Conservation (phyloP, 2,113 vertebrate genomes). For the Tiliqua scincoides region DNA sequence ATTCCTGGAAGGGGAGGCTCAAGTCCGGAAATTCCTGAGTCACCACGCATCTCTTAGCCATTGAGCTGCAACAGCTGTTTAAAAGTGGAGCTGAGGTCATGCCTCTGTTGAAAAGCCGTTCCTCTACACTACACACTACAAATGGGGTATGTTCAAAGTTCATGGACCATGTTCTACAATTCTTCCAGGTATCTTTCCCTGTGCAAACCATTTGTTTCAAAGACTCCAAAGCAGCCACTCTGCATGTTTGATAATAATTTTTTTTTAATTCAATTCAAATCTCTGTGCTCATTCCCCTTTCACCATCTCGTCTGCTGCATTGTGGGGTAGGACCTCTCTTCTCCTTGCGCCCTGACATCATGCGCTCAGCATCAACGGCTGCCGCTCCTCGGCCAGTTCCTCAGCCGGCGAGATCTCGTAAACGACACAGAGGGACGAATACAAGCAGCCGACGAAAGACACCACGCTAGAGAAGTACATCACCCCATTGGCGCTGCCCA, state of each 20-base stretch:
- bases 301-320: neutral
- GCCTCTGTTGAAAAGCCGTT: too few relatives aligned
- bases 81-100: too few relatives aligned
- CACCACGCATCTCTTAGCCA: too few relatives aligned
- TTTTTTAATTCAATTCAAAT: neutral
- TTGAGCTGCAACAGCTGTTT: too few relatives aligned
- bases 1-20: too few relatives aligned
- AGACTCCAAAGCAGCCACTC: neutral
- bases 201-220: too few relatives aligned
- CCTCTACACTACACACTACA: too few relatives aligned
- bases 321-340: fast-evolving
- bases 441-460: slow-evolving; percentile 90
- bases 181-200: too few relatives aligned
- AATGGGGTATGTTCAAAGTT: too few relatives aligned
- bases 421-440: slow-evolving; percentile 90
- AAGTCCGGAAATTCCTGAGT: too few relatives aligned
- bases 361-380: slow-evolving; percentile 82
- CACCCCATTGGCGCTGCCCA: slow-evolving; percentile 90
- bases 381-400: slow-evolving; percentile 81
- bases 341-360: neutral
- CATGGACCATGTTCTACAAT: too few relatives aligned
- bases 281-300: neutral
- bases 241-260: neutral
- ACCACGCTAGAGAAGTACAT: slow-evolving; percentile 94
- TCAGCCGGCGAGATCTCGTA: slow-evolving; percentile 87